Conservation (phyloP, 2,113 vertebrate genomes). For the Shinisaurus crocodilurus region DNA sequence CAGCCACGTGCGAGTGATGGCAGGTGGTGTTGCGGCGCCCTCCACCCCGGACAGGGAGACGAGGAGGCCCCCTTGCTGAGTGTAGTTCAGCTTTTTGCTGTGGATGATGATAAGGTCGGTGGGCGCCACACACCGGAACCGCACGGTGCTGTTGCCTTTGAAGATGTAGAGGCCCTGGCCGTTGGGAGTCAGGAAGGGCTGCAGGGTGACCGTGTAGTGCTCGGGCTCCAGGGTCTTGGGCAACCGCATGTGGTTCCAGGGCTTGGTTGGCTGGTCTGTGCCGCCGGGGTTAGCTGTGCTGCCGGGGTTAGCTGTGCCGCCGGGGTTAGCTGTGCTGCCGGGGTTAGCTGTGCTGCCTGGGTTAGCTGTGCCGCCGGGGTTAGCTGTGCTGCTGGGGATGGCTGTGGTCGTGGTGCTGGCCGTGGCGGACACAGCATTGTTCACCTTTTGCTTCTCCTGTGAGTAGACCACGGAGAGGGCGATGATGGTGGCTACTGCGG, state of each 20-base stretch:
- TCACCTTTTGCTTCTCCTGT: constrained; percentile 79
- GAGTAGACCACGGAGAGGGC: constrained; percentile 85
- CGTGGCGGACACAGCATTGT: constrained; percentile 13
- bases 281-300: rapidly evolving
- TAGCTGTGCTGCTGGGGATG: rapidly evolving
- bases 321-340: rapidly evolving
- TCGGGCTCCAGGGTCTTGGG: constrained; percentile 78
- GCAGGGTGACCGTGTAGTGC: constrained; percentile 82
- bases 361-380: neutral
- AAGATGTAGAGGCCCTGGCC: constrained; percentile 80
- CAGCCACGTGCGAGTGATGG: constrained; percentile 71
- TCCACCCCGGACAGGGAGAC: constrained; percentile 36
- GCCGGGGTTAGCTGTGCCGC: neutral
- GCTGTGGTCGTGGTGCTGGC: rapidly evolving
- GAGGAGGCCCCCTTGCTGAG: constrained; percentile 1
- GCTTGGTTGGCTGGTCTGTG: constrained; percentile 2
- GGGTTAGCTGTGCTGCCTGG: rapidly evolving
- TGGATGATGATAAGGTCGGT: constrained; percentile 91
- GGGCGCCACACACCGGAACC: constrained; percentile 78
- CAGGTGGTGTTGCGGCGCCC: constrained; percentile 43
- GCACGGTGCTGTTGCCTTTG: constrained; percentile 79
- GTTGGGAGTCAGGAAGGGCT: constrained; percentile 78
- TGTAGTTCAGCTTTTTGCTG: constrained; percentile 88
- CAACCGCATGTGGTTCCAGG: constrained; percentile 87
- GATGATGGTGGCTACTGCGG: constrained; percentile 81